These are phyloP conservation scores for Machaerirhynchus nigripectus DNA, from an alignment of 2,113 vertebrate species.

Conservation along the genomic window DNA sequence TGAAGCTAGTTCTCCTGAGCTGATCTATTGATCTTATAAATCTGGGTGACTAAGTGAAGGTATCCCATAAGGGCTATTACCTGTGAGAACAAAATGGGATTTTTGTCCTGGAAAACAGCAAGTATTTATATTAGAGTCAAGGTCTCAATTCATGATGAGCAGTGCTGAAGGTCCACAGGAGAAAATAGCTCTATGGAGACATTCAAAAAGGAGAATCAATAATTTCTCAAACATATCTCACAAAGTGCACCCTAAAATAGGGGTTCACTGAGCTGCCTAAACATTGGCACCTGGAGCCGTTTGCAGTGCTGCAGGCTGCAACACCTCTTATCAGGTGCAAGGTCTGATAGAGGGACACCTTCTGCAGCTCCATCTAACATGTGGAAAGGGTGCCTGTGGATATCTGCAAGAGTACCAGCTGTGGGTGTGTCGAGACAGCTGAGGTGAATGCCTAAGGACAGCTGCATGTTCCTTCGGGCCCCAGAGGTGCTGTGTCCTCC, in stretches of 20 bases:
- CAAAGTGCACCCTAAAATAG: neutral
- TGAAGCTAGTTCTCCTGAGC: neutral
- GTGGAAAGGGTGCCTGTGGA: neutral
- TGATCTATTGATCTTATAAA: neutral
- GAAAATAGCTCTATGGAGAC: neutral
- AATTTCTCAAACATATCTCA: neutral
- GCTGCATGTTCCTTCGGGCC: neutral
- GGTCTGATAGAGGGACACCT: neutral
- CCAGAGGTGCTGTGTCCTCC: neutral
- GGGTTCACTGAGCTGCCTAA: neutral
- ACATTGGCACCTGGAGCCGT: neutral
- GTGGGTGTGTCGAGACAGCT: neutral
- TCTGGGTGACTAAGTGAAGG: neutral
- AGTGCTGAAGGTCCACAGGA: neutral
- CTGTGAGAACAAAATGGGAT: neutral
- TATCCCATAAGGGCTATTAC: neutral
- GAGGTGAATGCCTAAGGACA: neutral
- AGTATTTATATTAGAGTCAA: neutral
- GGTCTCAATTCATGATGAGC: neutral
- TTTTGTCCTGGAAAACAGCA: neutral
- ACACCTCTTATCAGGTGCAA: neutral
- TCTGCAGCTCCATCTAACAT: neutral
- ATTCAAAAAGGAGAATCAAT: neutral
- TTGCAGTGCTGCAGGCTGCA: accelerated
- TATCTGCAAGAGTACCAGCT: neutral